Evolutionary conservation across 1,140 invertebrate species (phyloP).

Genomic region (Drusus annulatus): DNA sequence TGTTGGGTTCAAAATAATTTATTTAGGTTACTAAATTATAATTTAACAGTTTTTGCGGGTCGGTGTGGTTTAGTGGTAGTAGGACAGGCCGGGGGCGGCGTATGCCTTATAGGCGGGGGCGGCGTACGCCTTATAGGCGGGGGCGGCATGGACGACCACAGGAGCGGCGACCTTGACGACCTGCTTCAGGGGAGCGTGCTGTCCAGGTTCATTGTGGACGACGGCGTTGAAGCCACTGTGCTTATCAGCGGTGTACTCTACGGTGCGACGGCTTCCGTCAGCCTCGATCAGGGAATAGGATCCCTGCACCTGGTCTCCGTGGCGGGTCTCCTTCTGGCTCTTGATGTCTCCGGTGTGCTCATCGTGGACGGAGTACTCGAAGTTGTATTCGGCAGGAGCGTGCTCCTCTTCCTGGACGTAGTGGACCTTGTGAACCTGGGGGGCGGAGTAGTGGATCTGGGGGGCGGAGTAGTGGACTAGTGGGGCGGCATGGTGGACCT

Average conservation of each 20-base stretch:
- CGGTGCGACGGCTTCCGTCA: constrained; percentile 79
- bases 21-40: too few species aligned
- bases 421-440: constrained; percentile 60
- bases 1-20: too few species aligned
- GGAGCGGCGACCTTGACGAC: constrained; percentile 36
- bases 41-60: too few species aligned
- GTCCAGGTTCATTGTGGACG: constrained; percentile 73
- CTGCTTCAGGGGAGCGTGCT: constrained; percentile 63
- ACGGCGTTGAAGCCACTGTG: constrained; percentile 81
- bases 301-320: constrained; percentile 74
- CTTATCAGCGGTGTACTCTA: constrained; percentile 82
- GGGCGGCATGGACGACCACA: constrained; percentile 11
- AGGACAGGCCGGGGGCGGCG: constrained; percentile 56
- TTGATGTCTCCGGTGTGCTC: constrained; percentile 74
- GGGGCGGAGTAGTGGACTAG: constrained; percentile 61
- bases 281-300: constrained; percentile 75
- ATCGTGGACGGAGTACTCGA: constrained; percentile 72
- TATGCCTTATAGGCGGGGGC: constrained; percentile 56
- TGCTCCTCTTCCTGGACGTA: constrained; percentile 63
- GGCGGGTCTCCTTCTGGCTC: constrained; percentile 73
- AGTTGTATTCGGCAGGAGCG: constrained; percentile 68
- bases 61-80: constrained; percentile 46
- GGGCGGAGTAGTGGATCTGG: constrained; percentile 60
- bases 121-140: constrained; percentile 50
- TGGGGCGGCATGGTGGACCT: constrained; percentile 59